A percentile compares a stretch with the other conserved stretches of the same genome.
These are phyloP conservation scores for Diabrotica virgifera DNA, from an alignment of 1,140 invertebrate species.

Conservation along the genomic window DNA sequence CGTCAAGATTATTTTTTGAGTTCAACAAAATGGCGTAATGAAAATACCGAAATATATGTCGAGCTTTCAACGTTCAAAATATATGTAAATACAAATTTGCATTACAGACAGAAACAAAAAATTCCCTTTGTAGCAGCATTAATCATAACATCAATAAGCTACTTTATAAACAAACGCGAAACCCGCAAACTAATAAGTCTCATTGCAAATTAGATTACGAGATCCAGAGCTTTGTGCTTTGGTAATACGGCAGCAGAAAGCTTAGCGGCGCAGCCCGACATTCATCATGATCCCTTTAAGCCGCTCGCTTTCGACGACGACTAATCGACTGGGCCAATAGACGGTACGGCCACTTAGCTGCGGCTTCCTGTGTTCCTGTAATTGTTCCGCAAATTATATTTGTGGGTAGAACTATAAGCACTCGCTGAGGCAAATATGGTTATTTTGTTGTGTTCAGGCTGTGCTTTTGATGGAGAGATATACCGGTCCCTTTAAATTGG, in stretches of 20 bases:
- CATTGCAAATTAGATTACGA: conserved; percentile 48
- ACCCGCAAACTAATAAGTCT: conserved; percentile 47
- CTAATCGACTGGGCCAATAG: conserved; percentile 20
- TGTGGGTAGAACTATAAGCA: conserved; percentile 44
- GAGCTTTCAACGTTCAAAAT: not conserved
- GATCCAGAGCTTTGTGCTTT: conserved; percentile 45
- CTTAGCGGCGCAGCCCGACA: conserved; percentile 30
- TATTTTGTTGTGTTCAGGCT: conserved; percentile 40
- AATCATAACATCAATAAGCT: conserved; percentile 41
- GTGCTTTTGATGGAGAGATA: conserved; percentile 27
- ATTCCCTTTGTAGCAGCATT: conserved; percentile 27
- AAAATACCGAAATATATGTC: not conserved
- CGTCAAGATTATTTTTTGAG: too few relatives aligned
- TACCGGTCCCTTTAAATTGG: not conserved
- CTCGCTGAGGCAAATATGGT: conserved; percentile 40
- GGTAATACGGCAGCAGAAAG: conserved; percentile 45
- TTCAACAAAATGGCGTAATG: not conserved
- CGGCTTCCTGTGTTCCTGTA: conserved; percentile 42
- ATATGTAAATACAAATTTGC: conserved; percentile 3
- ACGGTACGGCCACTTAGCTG: conserved; percentile 41
- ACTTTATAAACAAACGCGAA: conserved; percentile 43
- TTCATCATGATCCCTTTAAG: conserved; percentile 22
- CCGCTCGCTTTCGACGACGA: conserved; percentile 18
- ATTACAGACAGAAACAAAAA: conserved; percentile 18
- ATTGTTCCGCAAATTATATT: conserved; percentile 47